These are phyloP conservation scores for Hetaerina titia DNA, from an alignment of 2,888 invertebrate species.

Conservation along the genomic window DNA sequence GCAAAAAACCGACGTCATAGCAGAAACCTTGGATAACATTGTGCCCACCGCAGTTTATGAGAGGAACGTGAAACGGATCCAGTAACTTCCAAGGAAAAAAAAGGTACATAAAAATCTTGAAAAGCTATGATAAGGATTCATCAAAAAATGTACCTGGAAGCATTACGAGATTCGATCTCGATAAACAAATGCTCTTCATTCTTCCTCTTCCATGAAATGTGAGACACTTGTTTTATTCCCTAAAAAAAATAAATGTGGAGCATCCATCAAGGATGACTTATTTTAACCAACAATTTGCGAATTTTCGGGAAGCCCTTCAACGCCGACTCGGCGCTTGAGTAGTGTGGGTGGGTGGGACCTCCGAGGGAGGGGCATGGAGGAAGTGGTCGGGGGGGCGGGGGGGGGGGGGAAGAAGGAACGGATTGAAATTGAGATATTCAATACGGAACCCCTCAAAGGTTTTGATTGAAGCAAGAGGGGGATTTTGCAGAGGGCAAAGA, in stretches of 20 bases:
- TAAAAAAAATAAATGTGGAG: not conserved
- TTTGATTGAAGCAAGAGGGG: not conserved
- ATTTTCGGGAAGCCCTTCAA: not conserved
- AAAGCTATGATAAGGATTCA: too few species aligned
- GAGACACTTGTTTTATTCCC: not conserved
- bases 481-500: not conserved
- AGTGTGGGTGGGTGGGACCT: too few species aligned
- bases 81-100: too few species aligned
- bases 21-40: too few species aligned
- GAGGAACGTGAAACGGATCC: too few species aligned
- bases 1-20: too few species aligned
- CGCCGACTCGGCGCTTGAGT: not conserved
- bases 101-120: too few species aligned
- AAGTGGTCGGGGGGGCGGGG: not conserved
- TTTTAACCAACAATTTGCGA: not conserved
- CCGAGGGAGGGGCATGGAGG: not conserved
- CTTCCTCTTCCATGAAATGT: not conserved
- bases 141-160: too few species aligned
- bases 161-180: too few species aligned
- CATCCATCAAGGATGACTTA: not conserved
- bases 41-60: too few species aligned
- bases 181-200: not conserved
- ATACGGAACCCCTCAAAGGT: not conserved
- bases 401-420: not conserved
- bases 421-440: slow-evolving; percentile 16